Evolutionary conservation across 2,113 vertebrate species (phyloP).

Genomic region (Corythaixoides concolor): DNA sequence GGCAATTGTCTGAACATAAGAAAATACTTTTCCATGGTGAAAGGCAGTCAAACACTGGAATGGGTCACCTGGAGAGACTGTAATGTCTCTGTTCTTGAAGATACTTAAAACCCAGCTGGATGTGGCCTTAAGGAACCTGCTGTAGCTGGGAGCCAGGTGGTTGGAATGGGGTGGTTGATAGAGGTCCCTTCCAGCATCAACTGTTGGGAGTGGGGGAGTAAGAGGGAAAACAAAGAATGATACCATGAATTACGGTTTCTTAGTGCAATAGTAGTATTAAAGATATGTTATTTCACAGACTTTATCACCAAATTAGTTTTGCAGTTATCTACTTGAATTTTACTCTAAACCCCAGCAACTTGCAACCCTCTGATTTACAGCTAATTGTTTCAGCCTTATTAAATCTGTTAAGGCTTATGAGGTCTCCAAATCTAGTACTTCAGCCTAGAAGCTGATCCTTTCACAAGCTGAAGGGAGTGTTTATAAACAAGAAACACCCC

Average conservation of each 20-base stretch:
- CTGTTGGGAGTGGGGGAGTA: not conserved
- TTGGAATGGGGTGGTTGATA: rapidly evolving
- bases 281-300: not conserved
- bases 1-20: not conserved
- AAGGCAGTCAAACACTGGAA: not conserved
- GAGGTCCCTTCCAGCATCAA: not conserved
- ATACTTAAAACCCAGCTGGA: not conserved
- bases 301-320: not conserved
- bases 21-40: not conserved
- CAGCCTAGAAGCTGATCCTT: not conserved
- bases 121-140: not conserved
- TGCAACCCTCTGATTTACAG: not conserved
- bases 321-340: not conserved
- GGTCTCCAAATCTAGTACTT: not conserved
- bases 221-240: not conserved
- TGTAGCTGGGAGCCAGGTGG: not conserved
- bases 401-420: not conserved
- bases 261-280: not conserved
- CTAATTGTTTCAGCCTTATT: not conserved
- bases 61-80: not conserved
- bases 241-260: not conserved
- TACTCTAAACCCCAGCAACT: not conserved
- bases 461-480: not conserved
- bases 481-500: not conserved
- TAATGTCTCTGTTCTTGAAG: not conserved